Percentiles rank a stretch among this genome's conserved stretches.
phyloP scores from a whole-genome alignment of 2,797 vertebrate species.

The Molossus alvarezi region DNA sequence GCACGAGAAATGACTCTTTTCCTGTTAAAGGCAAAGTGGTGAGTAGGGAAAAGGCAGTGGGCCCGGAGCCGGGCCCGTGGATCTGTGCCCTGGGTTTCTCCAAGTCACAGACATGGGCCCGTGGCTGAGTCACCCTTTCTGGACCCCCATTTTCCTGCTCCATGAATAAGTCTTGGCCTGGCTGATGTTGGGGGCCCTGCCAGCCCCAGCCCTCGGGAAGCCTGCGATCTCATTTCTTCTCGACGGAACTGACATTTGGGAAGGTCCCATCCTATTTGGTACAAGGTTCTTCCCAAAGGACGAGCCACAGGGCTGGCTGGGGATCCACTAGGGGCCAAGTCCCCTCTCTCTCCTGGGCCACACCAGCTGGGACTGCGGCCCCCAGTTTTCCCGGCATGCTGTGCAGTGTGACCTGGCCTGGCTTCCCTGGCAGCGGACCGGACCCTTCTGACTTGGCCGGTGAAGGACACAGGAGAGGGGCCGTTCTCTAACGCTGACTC shows the following conservation, averaged over 20 bases:
- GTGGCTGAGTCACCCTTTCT: not conserved
- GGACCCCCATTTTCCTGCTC: not conserved
- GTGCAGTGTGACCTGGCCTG: not conserved
- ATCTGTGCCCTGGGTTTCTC: not conserved
- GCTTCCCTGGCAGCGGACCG: not conserved
- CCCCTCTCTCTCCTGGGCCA: fast-evolving
- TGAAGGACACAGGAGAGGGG: not conserved
- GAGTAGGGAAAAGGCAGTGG: not conserved
- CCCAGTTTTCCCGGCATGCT: not conserved
- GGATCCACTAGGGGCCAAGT: fast-evolving
- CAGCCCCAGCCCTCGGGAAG: not conserved
- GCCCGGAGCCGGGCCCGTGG: fast-evolving
- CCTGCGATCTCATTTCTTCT: not conserved
- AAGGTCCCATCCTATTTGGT: not conserved
- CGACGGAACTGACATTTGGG: not conserved
- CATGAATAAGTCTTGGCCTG: not conserved
- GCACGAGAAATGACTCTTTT: not conserved
- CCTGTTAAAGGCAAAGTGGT: not conserved
- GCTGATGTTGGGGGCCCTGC: not conserved
- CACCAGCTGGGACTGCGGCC: fast-evolving
- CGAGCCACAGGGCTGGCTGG: not conserved
- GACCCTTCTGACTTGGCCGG: not conserved
- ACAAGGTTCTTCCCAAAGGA: not conserved
- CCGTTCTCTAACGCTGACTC: not conserved
- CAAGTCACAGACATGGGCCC: not conserved